Evolutionary conservation across 2,113 vertebrate genomes (phyloP), one percentile per base, ranked within the genome.

Genomic region (Irena cyanogastra): DNA sequence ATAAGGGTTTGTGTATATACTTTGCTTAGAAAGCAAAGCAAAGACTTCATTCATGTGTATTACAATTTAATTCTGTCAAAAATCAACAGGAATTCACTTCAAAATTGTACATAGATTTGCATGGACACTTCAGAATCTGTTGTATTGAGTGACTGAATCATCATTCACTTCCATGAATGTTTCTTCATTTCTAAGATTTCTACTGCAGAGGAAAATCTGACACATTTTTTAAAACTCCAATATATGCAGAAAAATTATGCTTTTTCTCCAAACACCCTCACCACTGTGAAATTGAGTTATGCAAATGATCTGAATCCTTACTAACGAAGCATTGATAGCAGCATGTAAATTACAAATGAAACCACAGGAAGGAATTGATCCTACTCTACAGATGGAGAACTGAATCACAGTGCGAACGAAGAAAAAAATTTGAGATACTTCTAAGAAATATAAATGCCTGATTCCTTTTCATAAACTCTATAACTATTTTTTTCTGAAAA

Each of bases 341-440:
- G 63, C 83, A 94, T 83, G 57, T 20, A 74, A 89, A 69, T 91
- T 65, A 87, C 45, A 95, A 83, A 90, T 59, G 30, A 93, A 94
- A 52, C 47, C 63, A 87, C 15, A 59, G 63, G 42, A 95, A 89
- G 82, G 76, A 91, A 83, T 41, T 69, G 50, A 82, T 80, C 45
- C 13, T 82, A 44, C 59, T 88, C 24, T 59, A 77, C 83, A 96
- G 59, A 94, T 65, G 74, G 87, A 94, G 70, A 94, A 91, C 33
- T 69, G 74, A 94, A 33, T 89, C 84, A 91, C 45, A 66, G 13
- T 26, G 35, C 77, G 59, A 91, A 87, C 1, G 3, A 79, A 39
- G n/a, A 65, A 82, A 80, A 89, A 47, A 28, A 26, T 64, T 83
- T 82, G 22, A 75, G 83, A 78, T 75, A 44, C 11, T 66, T 83